Base-by-base conservation (phyloP, 2,113 vertebrate species). In the Pogonocichla stellata region DNA sequence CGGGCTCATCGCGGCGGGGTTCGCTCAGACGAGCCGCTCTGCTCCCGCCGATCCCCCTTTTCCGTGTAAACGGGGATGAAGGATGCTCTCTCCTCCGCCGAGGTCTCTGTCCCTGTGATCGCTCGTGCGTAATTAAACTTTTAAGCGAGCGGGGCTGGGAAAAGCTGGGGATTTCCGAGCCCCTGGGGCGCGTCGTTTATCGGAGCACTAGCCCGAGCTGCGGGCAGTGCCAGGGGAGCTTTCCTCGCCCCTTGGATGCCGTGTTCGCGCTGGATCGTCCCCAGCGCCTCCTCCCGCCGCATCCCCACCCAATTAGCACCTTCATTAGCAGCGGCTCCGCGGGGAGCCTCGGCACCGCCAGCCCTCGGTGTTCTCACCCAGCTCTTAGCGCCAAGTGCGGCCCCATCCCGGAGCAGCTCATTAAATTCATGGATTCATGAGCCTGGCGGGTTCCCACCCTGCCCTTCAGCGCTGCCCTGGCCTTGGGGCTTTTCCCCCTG, bases 181-280 rank as follows among this genome's bases (percentile, higher is more conserved):
- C 25, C 50, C 23, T 14, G 12, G 43, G 62, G 15, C 29, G 8
- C 31, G 38, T 14, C 20, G 0, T 12, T 77, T 19, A 38, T 45
- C 4, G 79, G 17, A 74, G 9, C 19, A 11, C 16, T 5, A 71
- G 10, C 26, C 38, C 42, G 0, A 2, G 45, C 0, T 13, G 3
- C 10, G 29, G 29, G 33, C 42, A 38, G 11, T 14, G 23, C 33
- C 31, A 4, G 43, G 57, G 10, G 48, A 66, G 33, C 19, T 45
- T 2, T 18, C 18, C 54, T 28, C 1, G 0, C 33, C 25, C 14
- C 58, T 73, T 10, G 62, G 80, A 7, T 31, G 56, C 38, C 26
- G 1, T 0, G 6, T 40, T 73, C 31, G 67, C 18, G 0, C 2
- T 4, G 53, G 23, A 7, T 5, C 12, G 3, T 1, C 78, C 56